phyloP scores from a whole-genome alignment of 2,113 vertebrate genomes.

The Tricholaema leucomelas region DNA sequence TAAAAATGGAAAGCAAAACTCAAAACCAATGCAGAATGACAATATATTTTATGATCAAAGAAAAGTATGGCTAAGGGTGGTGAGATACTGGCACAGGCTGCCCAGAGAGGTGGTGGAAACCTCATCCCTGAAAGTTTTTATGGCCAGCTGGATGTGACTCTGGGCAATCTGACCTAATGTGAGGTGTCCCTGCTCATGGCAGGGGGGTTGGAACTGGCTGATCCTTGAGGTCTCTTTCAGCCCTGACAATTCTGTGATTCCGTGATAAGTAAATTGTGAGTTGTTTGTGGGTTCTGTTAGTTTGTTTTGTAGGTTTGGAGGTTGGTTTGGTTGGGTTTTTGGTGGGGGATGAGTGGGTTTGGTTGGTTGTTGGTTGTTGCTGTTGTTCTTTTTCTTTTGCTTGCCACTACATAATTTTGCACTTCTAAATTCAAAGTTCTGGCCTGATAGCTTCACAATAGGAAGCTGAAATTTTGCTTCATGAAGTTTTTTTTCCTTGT shows the following conservation, averaged over 20 bases:
- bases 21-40: background rate
- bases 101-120: no score
- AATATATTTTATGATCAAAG: background rate
- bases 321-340: no score
- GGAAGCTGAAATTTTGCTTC: background rate
- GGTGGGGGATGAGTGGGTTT: background rate
- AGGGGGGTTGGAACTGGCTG: no score
- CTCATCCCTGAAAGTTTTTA: no score
- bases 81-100: no score
- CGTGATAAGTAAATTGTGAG: background rate
- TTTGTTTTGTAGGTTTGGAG: no score
- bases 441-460: background rate
- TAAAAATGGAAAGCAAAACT: slow-evolving; percentile 9
- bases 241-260: background rate
- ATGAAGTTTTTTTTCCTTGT: background rate
- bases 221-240: no score
- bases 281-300: no score
- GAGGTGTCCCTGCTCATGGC: no score
- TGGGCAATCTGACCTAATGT: no score
- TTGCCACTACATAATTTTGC: background rate
- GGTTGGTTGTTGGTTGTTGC: background rate
- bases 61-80: background rate
- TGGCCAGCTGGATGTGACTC: no score
- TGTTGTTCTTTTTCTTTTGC: background rate
- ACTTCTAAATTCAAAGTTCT: background rate